Percentiles rank a stretch among this genome's conserved stretches.
phyloP scores from a whole-genome alignment of 2,113 vertebrate genomes.

The Diadophis punctatus region DNA sequence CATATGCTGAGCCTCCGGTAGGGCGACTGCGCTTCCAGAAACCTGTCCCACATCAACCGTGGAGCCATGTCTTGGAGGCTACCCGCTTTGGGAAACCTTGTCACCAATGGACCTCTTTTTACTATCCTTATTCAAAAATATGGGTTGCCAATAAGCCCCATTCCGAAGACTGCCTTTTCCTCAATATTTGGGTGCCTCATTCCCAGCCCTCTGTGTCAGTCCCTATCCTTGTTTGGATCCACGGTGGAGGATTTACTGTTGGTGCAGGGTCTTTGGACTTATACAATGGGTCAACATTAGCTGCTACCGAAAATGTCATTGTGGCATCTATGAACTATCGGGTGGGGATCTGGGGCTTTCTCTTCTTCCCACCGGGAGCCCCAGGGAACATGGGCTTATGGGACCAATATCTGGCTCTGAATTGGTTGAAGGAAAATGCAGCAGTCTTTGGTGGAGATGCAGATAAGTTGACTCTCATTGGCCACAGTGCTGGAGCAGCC shows the following conservation, averaged over 20 bases:
- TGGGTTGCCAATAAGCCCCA: constrained; percentile 69
- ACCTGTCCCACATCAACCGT: constrained; percentile 34
- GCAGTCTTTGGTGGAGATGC: constrained; percentile 71
- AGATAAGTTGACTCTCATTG: constrained; percentile 68
- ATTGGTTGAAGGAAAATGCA: constrained; percentile 71
- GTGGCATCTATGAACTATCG: constrained; percentile 78
- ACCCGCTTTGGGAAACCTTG: constrained; percentile 26
- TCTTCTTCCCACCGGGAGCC: constrained; percentile 60
- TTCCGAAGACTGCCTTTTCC: constrained; percentile 76
- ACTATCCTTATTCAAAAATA: constrained; percentile 62
- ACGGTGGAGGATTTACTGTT: constrained; percentile 65
- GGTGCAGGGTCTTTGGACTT: constrained; percentile 69
- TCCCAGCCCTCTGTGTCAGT: constrained; percentile 20
- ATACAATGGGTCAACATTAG: constrained; percentile 68
- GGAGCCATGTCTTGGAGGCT: constrained; percentile 30
- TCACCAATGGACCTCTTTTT: constrained; percentile 17
- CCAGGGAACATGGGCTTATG: constrained; percentile 68
- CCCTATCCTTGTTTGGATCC: constrained; percentile 75
- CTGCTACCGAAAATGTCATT: constrained; percentile 64
- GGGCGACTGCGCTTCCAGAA: constrained; percentile 38
- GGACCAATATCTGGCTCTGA: constrained; percentile 72
- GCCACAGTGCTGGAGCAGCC: constrained; percentile 71
- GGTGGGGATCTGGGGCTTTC: constrained; percentile 67
- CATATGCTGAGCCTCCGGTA: constrained; percentile 43
- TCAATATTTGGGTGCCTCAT: constrained; percentile 67